phyloP scores from a whole-genome alignment of 2,113 vertebrate species.

The Henicopernis longicauda region DNA sequence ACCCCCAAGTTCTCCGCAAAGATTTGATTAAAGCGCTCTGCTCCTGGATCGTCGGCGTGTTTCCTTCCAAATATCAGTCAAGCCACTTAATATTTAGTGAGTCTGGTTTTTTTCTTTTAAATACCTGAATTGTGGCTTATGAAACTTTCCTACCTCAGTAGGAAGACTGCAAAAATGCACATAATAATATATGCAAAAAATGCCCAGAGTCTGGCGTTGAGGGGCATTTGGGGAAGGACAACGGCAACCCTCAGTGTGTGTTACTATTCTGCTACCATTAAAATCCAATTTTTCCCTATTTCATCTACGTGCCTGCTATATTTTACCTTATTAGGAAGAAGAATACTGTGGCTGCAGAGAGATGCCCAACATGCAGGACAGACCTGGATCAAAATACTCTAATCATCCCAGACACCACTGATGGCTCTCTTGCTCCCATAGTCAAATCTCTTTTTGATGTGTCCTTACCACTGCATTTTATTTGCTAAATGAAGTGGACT shows the following conservation, averaged over 20 bases:
- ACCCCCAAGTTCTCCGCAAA: neutral
- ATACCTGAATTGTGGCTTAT: neutral
- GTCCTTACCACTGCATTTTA: neutral
- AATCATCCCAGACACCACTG: too few species aligned
- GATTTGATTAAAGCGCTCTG: neutral
- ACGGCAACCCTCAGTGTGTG: neutral
- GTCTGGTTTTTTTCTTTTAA: neutral
- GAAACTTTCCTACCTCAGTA: neutral
- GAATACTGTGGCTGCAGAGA: neutral
- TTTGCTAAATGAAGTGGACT: neutral
- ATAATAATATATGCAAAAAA: neutral
- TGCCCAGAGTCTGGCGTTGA: neutral
- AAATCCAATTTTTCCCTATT: neutral
- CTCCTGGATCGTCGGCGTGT: neutral
- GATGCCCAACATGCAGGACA: neutral
- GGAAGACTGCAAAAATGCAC: neutral
- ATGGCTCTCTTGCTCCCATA: neutral
- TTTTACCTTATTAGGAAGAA: neutral
- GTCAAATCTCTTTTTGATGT: neutral
- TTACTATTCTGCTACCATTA: neutral
- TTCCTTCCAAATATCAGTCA: neutral
- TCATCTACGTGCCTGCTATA: neutral
- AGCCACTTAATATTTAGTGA: accelerated
- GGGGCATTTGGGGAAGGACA: neutral
- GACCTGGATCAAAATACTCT: neutral